Conservation (phyloP, 2,888 invertebrate genomes). For the Pseudanteris insignis region DNA sequence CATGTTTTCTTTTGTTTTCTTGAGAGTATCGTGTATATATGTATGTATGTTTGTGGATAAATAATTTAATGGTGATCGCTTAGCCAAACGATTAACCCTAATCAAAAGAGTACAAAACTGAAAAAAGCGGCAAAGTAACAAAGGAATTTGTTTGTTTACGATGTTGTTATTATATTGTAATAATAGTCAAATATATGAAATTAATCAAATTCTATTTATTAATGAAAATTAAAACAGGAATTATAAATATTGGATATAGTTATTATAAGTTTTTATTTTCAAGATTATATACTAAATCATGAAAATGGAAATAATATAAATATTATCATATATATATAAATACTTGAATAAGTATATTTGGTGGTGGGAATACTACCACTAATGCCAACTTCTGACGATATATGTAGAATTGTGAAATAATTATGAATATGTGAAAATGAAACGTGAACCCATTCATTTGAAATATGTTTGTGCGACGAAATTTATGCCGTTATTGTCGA, state of each 20-base stretch:
- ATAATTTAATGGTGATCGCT: conserved; percentile 51
- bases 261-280: conserved; percentile 48
- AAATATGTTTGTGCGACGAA: no score
- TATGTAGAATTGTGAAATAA: no score
- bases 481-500: no score
- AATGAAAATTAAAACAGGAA: conserved; percentile 8
- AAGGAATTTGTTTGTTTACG: conserved; percentile 48
- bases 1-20: conserved; percentile 17
- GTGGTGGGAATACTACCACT: no score
- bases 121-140: conserved; percentile 46
- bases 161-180: conserved; percentile 45
- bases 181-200: conserved; percentile 40
- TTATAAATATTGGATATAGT: conserved; percentile 52
- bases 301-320: conserved; percentile 6
- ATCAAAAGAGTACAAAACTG: conserved; percentile 65
- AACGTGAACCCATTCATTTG: no score
- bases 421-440: no score
- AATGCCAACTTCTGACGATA: no score
- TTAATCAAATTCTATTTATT: conserved; percentile 3
- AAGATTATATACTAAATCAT: no score
- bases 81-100: conserved; percentile 60
- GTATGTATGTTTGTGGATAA: conserved; percentile 46
- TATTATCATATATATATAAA: not conserved
- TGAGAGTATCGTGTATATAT: conserved; percentile 38
- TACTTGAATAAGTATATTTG: no score